These are phyloP conservation scores for Amiota mariae DNA, from an alignment of 2,888 invertebrate species.

Conservation along the genomic window DNA sequence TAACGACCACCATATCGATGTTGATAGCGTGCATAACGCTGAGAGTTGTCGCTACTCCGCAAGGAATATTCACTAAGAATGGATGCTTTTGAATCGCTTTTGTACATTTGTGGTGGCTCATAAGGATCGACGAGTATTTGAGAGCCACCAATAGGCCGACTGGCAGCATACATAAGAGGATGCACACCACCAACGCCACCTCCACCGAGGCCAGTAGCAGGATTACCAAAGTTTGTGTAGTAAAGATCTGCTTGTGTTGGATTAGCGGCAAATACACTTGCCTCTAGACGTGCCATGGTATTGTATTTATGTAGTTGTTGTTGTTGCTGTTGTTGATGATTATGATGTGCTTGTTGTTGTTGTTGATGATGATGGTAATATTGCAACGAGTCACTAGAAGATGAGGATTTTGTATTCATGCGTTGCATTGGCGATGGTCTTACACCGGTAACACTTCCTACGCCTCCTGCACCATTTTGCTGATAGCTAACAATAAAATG, in stretches of 20 bases:
- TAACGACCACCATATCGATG: slow-evolving; percentile 48
- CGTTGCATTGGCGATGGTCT: slow-evolving; percentile 50
- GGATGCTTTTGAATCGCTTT: slow-evolving; percentile 72
- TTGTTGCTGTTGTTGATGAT: slow-evolving; percentile 28
- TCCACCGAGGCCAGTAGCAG: slow-evolving; percentile 18
- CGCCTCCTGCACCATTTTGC: slow-evolving; percentile 43
- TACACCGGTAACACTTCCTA: background rate
- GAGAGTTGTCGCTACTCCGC: slow-evolving; percentile 71
- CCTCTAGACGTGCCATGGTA: slow-evolving; percentile 67
- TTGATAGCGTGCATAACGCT: slow-evolving; percentile 56
- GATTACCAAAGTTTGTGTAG: slow-evolving; percentile 50
- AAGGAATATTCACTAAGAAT: slow-evolving; percentile 72
- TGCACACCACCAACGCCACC: slow-evolving; percentile 47
- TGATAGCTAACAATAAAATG: slow-evolving; percentile 54
- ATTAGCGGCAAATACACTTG: slow-evolving; percentile 52
- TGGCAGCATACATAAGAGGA: slow-evolving; percentile 67
- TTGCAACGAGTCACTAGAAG: slow-evolving; percentile 73
- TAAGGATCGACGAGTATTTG: slow-evolving; percentile 68
- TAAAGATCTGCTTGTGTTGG: slow-evolving; percentile 52
- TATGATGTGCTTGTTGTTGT: slow-evolving; percentile 28
- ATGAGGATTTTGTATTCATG: slow-evolving; percentile 72
- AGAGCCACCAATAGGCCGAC: slow-evolving; percentile 68
- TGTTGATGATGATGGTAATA: slow-evolving; percentile 36
- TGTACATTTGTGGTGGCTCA: slow-evolving; percentile 70
- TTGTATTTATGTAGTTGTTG: slow-evolving; percentile 68